Percentiles rank a stretch among this genome's conserved stretches.
Evolutionary conservation across 2,888 invertebrate genomes (phyloP).

Genomic region (Empis stercorea): DNA sequence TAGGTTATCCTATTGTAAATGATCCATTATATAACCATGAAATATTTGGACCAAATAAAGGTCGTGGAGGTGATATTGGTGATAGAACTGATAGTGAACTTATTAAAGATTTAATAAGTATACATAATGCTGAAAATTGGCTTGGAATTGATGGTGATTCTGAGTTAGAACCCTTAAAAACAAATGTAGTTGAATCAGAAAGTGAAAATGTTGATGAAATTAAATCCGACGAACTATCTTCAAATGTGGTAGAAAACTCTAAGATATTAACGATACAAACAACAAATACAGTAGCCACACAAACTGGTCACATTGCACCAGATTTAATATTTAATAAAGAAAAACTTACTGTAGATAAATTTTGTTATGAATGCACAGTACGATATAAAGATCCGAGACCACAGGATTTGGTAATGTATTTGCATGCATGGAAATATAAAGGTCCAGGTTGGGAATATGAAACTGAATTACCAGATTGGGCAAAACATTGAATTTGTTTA

Average conservation of each 20-base stretch:
- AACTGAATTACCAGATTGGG: slow-evolving; percentile 81
- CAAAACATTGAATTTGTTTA: slow-evolving; percentile 70
- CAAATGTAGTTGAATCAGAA: slow-evolving; percentile 42
- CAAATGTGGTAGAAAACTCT: too few relatives aligned
- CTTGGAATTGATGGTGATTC: slow-evolving; percentile 74
- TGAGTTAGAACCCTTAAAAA: slow-evolving; percentile 62
- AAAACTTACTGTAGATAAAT: slow-evolving; percentile 60
- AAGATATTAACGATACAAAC: neutral
- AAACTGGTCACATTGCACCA: slow-evolving; percentile 63
- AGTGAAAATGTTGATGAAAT: neutral
- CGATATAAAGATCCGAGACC: slow-evolving; percentile 77
- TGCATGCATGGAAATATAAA: slow-evolving; percentile 82
- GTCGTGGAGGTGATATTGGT: slow-evolving; percentile 68
- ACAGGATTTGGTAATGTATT: slow-evolving; percentile 78
- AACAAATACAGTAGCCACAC: slow-evolving; percentile 49
- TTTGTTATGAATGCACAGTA: slow-evolving; percentile 82
- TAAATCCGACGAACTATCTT: neutral
- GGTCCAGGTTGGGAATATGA: slow-evolving; percentile 86
- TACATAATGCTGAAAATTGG: slow-evolving; percentile 85
- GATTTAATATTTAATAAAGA: slow-evolving; percentile 48
- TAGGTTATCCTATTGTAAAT: slow-evolving; percentile 89
- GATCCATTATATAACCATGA: slow-evolving; percentile 88
- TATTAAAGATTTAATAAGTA: slow-evolving; percentile 67
- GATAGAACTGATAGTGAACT: slow-evolving; percentile 76
- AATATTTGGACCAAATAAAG: slow-evolving; percentile 81